phyloP scores from a whole-genome alignment of 2,888 invertebrate genomes.

The Drosophila subsilvestris region DNA sequence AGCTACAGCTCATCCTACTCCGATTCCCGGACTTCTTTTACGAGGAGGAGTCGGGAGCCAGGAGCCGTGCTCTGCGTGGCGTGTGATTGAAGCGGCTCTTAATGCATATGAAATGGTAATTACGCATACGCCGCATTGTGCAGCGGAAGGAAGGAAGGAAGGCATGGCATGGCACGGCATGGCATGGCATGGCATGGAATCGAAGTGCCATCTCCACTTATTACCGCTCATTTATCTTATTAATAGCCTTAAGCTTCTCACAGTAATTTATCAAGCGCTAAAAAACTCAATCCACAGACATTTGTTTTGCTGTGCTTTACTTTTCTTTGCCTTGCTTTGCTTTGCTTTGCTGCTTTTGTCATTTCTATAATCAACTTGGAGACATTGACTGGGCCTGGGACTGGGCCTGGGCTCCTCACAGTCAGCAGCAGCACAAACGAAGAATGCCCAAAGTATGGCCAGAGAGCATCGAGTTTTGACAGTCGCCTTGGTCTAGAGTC shows the following conservation, averaged over 20 bases:
- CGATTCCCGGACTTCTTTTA: constrained; percentile 1
- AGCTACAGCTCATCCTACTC: neutral
- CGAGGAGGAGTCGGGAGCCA: neutral
- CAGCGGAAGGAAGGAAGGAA: constrained; percentile 62
- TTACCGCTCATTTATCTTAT: constrained; percentile 77
- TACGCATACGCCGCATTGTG: constrained; percentile 74
- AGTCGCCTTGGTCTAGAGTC: constrained; percentile 49
- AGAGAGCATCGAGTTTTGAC: constrained; percentile 50
- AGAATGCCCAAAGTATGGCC: constrained; percentile 1
- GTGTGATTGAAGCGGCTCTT: constrained; percentile 67
- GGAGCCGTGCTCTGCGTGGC: constrained; percentile 8
- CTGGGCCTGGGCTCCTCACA: too few species aligned
- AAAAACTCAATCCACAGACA: constrained; percentile 31
- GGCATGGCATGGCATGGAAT: constrained; percentile 31
- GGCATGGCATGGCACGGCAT: constrained; percentile 16
- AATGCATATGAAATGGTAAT: constrained; percentile 80
- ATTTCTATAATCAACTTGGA: constrained; percentile 71
- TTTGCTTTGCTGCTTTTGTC: constrained; percentile 64
- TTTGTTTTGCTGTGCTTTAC: constrained; percentile 42
- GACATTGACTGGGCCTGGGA: too few species aligned
- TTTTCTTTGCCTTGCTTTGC: constrained; percentile 42
- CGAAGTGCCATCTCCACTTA: constrained; percentile 61
- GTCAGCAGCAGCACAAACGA: neutral
- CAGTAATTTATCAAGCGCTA: constrained; percentile 68
- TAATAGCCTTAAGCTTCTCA: constrained; percentile 57